These are phyloP conservation scores for Petaurus breviceps DNA, from an alignment of 2,113 vertebrate species.

Conservation along the genomic window DNA sequence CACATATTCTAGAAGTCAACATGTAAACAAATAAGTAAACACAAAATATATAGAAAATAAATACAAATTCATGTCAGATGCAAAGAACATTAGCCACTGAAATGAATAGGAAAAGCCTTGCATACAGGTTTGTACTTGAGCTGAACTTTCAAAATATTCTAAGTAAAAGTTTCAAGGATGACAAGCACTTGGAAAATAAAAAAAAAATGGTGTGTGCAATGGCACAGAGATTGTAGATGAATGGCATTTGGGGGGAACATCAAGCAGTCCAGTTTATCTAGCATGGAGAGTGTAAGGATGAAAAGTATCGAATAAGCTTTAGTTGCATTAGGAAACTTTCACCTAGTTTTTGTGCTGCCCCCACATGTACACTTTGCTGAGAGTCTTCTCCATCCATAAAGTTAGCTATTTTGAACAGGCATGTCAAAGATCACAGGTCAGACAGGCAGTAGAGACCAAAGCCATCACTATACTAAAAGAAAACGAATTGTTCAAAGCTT, in stretches of 20 bases:
- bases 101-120: neutral
- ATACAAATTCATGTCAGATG: neutral
- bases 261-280: neutral
- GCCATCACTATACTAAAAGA: neutral
- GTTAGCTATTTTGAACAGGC: neutral
- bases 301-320: neutral
- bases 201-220: neutral
- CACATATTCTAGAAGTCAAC: neutral
- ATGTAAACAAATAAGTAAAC: neutral
- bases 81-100: neutral
- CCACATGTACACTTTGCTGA: neutral
- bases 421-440: neutral
- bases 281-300: neutral
- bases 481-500: neutral
- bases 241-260: neutral
- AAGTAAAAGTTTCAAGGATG: neutral
- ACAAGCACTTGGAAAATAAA: neutral
- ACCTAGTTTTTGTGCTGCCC: neutral
- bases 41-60: neutral
- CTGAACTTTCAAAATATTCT: neutral
- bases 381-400: neutral
- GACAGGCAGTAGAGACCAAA: neutral
- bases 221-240: neutral
- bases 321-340: neutral
- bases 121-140: neutral